These are phyloP conservation scores for Cephalopterus ornatus DNA, from an alignment of 2,113 vertebrate species.

Conservation along the genomic window DNA sequence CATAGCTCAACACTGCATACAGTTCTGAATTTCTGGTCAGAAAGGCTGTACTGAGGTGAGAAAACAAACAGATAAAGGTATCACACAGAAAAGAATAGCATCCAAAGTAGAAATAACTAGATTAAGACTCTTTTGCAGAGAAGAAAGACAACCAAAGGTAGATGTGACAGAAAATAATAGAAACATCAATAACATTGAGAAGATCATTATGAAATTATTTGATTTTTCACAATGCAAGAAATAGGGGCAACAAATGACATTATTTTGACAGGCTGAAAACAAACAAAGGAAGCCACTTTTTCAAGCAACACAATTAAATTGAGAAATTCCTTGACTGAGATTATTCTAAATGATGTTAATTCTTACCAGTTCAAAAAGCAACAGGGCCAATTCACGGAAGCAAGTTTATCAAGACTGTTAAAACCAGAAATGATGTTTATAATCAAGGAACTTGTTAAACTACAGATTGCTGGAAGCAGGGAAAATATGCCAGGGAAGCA, in stretches of 20 bases:
- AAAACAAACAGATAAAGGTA: not conserved
- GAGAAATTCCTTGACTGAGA: not conserved
- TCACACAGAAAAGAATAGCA: not conserved
- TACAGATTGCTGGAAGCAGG: not conserved
- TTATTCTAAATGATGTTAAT: not conserved
- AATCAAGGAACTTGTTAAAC: not conserved
- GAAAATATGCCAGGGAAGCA: not conserved
- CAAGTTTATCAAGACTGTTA: not conserved
- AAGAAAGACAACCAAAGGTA: not conserved
- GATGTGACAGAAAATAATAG: not conserved
- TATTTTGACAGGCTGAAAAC: not conserved
- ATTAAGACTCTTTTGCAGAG: not conserved
- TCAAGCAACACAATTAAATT: not conserved
- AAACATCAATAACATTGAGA: not conserved
- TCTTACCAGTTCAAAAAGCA: not conserved
- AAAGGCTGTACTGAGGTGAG: not conserved
- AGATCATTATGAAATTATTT: not conserved
- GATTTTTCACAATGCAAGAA: not conserved
- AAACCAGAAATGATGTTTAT: not conserved
- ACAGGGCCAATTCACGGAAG: not conserved
- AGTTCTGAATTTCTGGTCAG: not conserved
- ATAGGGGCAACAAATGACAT: not conserved
- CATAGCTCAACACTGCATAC: not conserved
- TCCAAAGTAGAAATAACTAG: not conserved
- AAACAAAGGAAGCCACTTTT: not conserved